A percentile compares a stretch with the other conserved stretches of the same genome.
Evolutionary conservation across 1,140 invertebrate species (phyloP).

Genomic region (Magallana angulata): DNA sequence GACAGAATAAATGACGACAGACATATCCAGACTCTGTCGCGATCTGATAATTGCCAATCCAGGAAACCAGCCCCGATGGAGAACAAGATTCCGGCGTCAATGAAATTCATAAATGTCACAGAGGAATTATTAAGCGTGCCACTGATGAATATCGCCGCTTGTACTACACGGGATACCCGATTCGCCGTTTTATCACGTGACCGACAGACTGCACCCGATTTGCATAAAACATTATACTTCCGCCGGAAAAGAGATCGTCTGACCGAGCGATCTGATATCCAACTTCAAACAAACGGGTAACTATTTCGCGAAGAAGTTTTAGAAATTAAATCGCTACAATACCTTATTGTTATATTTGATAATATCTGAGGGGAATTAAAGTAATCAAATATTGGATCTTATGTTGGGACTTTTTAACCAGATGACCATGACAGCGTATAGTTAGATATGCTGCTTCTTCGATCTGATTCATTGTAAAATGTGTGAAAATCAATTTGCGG

Average conservation of each 20-base stretch:
- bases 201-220: constrained; percentile 15
- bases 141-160: constrained; percentile 1
- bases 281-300: constrained; percentile 5
- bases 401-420: neutral
- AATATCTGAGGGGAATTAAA: too few species aligned
- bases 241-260: constrained; percentile 22
- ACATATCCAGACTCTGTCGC: too few species aligned
- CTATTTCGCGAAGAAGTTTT: neutral
- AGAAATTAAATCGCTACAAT: too few species aligned
- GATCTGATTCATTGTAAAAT: too few species aligned
- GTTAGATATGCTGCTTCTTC: too few species aligned
- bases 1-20: too few species aligned
- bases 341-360: too few species aligned
- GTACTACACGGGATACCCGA: neutral
- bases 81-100: constrained; percentile 28
- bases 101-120: constrained; percentile 21
- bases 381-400: neutral
- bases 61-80: neutral
- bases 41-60: neutral
- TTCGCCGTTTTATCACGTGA: neutral
- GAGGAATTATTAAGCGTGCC: constrained; percentile 8
- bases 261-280: neutral
- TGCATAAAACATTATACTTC: constrained; percentile 38
- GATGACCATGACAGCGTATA: neutral
- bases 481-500: too few species aligned